Percentiles rank a stretch among this genome's conserved stretches.
These are phyloP conservation scores for Melipona bicolor DNA, from an alignment of 2,888 invertebrate species.

Conservation along the genomic window DNA sequence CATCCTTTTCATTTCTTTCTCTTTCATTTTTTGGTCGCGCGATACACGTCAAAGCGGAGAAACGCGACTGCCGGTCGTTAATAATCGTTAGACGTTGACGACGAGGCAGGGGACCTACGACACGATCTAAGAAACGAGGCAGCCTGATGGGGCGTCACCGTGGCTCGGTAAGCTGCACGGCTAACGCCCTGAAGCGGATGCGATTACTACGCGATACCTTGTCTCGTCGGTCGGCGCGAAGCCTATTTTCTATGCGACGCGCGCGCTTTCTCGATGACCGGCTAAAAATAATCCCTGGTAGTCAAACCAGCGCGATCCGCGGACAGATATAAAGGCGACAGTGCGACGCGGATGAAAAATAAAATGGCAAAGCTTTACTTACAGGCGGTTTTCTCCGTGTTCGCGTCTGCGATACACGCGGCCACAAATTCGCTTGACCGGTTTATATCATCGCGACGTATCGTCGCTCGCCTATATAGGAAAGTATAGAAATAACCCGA, in stretches of 20 bases:
- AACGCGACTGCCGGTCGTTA: conserved; percentile 59
- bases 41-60: conserved; percentile 36
- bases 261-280: neutral
- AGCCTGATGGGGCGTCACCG: conserved; percentile 38
- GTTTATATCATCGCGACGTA: conserved; percentile 68
- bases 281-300: conserved; percentile 19
- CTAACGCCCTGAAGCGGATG: conserved; percentile 47
- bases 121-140: conserved; percentile 31
- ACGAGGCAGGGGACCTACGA: conserved; percentile 43
- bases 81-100: conserved; percentile 69
- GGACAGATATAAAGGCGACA: conserved; percentile 1
- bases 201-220: conserved; percentile 45
- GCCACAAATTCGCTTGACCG: conserved; percentile 1
- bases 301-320: neutral
- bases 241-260: conserved; percentile 6
- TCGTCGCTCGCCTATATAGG: conserved; percentile 60
- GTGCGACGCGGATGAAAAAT: neutral
- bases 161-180: conserved; percentile 11
- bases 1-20: neutral
- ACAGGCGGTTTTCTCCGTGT: neutral
- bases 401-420: conserved; percentile 28
- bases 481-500: conserved; percentile 60
- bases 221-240: conserved; percentile 21
- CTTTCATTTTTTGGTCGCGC: neutral
- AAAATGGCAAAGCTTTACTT: conserved; percentile 2